Percentiles rank a stretch among this genome's conserved stretches.
phyloP scores from a whole-genome alignment of 1,140 invertebrate species.

The Andricus grossulariae region DNA sequence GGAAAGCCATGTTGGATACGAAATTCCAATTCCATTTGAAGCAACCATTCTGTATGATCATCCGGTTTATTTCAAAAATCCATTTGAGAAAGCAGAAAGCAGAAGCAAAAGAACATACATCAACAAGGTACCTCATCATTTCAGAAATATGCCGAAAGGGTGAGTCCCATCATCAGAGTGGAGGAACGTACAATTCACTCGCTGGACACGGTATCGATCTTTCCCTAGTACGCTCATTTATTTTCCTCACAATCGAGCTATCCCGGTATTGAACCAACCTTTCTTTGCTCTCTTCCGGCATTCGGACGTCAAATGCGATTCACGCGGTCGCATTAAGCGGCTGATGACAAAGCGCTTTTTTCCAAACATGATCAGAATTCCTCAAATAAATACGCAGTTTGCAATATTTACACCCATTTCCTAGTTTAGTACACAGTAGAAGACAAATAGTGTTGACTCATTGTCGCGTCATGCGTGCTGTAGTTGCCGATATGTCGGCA shows the following conservation, averaged over 20 bases:
- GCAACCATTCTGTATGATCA: background rate
- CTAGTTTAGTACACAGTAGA: background rate
- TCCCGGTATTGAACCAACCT: background rate
- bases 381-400: background rate
- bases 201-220: background rate
- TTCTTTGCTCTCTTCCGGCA: conserved; percentile 10
- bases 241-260: conserved; percentile 14
- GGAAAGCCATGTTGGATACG: background rate
- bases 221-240: conserved; percentile 1
- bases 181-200: conserved; percentile 1
- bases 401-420: background rate
- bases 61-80: background rate
- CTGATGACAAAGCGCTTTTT: conserved; percentile 1
- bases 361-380: conserved; percentile 9
- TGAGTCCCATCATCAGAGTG: conserved; percentile 8
- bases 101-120: too few species aligned
- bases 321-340: conserved; percentile 8
- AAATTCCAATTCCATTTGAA: conserved; percentile 1
- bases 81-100: background rate
- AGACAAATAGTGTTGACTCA: background rate
- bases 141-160: conserved; percentile 7
- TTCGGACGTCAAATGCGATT: conserved; percentile 23
- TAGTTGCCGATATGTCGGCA: conserved; percentile 19
- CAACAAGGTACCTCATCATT: conserved; percentile 10
- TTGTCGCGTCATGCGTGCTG: background rate